Evolutionary conservation across 92 coral and sea anemone species (phyloP), one percentile per base, ranked within the genome.

Genomic region (Palythoa grandiflora): DNA sequence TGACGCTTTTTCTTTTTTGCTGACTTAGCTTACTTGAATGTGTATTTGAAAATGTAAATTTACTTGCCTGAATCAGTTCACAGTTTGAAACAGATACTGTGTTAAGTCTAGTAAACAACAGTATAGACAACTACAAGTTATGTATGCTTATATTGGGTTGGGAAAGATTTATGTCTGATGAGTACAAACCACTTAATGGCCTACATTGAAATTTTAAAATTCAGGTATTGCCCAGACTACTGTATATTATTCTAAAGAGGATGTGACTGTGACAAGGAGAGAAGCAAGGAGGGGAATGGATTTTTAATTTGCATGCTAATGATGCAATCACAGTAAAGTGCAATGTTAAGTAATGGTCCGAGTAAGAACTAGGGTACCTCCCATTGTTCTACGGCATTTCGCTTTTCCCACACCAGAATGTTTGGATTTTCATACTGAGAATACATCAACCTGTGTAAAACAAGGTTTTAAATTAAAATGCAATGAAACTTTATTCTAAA

Each of bases 21-120:
- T 59, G 66, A 59, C 28, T 59, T 59, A 59, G 66, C n/a, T 6
- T 59, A 14, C 66, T 59, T 59, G 8, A 53, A 59, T 59, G 19
- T 59, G 66, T 59, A 59, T 59, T 59, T 59, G 66, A 59, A 59
- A 59, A 59, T 59, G 66, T 59, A 59, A 59, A 59, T 59, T 59
- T 59, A 59, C 20, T 59, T 14, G 66, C 14, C 2, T 59, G 66
- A 59, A 59, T 9, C 66, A 59, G 66, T 59, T 59, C 66, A 59
- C 66, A 59, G 66, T 59, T 59, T 59, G 66, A 59, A 59, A 59
- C 66, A 59, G 66, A 59, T 59, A 14, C 66, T 1, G 66, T 59
- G 66, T 59, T 59, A 59, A 7, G 63, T 57, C 63, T 7, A 57
- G 63, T 12, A 57, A 57, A 57, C 63, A 57, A 57, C 63, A 57